Percentiles rank a stretch among this genome's conserved stretches.
Evolutionary conservation across 2,797 vertebrate species (phyloP).

Genomic region (Bradypus variegatus): DNA sequence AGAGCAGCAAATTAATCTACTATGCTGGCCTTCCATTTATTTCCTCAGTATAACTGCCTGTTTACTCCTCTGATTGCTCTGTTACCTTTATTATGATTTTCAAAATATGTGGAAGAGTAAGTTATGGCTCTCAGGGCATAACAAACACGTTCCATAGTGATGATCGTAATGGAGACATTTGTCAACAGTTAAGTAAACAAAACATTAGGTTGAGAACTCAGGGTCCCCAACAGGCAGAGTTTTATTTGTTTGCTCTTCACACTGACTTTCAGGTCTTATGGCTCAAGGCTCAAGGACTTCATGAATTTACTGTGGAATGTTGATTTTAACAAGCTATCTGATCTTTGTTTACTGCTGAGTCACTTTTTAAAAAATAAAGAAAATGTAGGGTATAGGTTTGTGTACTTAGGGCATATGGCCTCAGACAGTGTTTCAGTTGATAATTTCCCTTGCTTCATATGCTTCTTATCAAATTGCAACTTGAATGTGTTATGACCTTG

Average conservation of each 20-base stretch:
- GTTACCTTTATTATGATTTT: neutral
- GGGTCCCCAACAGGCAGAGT: fast-evolving
- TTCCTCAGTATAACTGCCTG: neutral
- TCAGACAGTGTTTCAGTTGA: neutral
- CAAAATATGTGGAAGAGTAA: neutral
- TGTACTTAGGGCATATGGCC: neutral
- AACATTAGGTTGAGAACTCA: fast-evolving
- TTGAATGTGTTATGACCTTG: neutral
- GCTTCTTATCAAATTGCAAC: neutral
- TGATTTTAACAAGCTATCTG: neutral
- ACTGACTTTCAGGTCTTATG: neutral
- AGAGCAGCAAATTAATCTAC: neutral
- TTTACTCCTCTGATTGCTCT: neutral
- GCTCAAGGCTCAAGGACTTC: neutral
- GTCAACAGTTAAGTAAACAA: neutral
- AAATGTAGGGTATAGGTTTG: neutral
- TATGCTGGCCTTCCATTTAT: neutral
- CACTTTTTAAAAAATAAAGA: neutral
- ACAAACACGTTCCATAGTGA: neutral
- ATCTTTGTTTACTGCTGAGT: neutral
- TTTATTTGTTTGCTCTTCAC: fast-evolving
- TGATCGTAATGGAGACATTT: neutral
- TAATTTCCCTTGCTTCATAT: neutral
- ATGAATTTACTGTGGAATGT: fast-evolving
- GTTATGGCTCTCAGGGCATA: neutral